Percentiles rank a stretch among this genome's conserved stretches.
These are phyloP conservation scores for Drosophila lutescens DNA, from an alignment of 2,888 invertebrate genomes.

Conservation along the genomic window DNA sequence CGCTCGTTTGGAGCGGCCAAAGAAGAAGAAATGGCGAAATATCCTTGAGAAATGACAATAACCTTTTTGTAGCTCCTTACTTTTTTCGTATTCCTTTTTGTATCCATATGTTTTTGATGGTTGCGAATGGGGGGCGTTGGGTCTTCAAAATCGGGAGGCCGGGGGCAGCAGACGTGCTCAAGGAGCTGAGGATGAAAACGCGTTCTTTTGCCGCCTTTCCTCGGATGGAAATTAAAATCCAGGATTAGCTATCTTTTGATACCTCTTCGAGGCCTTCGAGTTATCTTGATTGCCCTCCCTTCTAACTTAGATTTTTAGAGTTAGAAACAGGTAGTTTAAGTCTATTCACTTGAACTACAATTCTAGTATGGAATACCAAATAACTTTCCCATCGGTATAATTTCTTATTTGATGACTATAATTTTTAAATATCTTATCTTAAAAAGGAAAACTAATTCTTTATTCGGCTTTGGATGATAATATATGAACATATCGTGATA, in stretches of 20 bases:
- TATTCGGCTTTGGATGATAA: too few species aligned
- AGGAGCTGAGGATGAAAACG: background rate
- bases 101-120: slow-evolving; percentile 30
- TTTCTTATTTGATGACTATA: too few species aligned
- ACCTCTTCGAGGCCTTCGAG: background rate
- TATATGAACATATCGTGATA: too few species aligned
- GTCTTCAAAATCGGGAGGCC: background rate
- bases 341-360: too few species aligned
- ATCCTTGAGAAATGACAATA: slow-evolving; percentile 68
- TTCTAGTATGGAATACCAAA: too few species aligned
- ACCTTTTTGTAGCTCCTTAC: slow-evolving; percentile 9
- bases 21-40: slow-evolving; percentile 32
- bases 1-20: slow-evolving; percentile 56
- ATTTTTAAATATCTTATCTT: too few species aligned
- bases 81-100: background rate
- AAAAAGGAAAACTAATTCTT: too few species aligned
- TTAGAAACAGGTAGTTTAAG: too few species aligned
- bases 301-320: background rate
- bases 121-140: slow-evolving; percentile 8
- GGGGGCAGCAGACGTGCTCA: slow-evolving; percentile 18
- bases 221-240: background rate
- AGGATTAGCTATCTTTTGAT: background rate
- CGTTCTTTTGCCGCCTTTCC: background rate
- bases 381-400: background rate
- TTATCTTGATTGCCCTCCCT: background rate